These are phyloP conservation scores for Sebastes nivosus DNA, from an alignment of 2,797 vertebrate species.

Conservation along the genomic window DNA sequence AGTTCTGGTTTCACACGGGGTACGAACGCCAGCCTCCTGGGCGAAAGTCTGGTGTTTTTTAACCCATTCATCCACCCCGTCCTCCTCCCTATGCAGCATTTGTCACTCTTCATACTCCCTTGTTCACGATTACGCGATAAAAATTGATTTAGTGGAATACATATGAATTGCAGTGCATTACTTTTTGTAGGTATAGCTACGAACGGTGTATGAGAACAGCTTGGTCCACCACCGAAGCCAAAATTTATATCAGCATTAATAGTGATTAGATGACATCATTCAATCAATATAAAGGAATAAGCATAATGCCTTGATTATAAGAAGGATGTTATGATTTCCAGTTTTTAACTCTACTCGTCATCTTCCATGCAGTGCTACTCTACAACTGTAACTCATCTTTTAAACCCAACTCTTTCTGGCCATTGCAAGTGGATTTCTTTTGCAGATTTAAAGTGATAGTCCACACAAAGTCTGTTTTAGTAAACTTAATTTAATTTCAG, in stretches of 20 bases:
- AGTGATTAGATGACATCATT: conserved; percentile 16
- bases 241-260: conserved; percentile 8
- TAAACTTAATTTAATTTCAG: background rate
- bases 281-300: background rate
- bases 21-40: too few species aligned
- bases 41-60: too few species aligned
- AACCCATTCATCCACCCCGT: too few species aligned
- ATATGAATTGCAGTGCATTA: too few species aligned
- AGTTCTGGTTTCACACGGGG: too few species aligned
- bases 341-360: background rate
- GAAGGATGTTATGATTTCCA: background rate
- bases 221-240: background rate
- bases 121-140: too few species aligned
- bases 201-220: too few species aligned
- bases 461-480: background rate
- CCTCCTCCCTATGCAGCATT: too few species aligned
- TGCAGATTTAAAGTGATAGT: background rate
- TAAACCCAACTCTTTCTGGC: background rate
- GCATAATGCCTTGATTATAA: background rate
- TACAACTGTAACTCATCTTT: background rate
- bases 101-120: fast-evolving
- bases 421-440: background rate
- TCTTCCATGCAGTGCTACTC: background rate
- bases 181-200: too few species aligned
- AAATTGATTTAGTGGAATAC: too few species aligned